Percentiles rank a stretch among this genome's conserved stretches.
These are phyloP conservation scores for Thaumatotibia leucotreta DNA, from an alignment of 1,140 invertebrate genomes.

Conservation along the genomic window DNA sequence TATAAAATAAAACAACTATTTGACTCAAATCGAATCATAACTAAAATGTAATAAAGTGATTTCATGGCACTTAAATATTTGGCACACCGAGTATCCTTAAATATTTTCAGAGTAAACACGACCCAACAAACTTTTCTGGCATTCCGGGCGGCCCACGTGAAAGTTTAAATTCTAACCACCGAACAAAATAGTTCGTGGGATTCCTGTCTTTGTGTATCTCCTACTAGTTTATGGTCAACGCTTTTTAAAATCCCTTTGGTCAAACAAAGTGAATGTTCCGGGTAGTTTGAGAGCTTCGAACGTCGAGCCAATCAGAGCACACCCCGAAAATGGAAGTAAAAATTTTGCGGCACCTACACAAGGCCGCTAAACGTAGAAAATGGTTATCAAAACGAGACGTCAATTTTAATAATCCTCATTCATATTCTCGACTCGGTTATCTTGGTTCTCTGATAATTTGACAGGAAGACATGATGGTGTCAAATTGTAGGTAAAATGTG, in stretches of 20 bases:
- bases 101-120: conserved; percentile 1
- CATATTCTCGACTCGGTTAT: no score
- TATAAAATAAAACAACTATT: no score
- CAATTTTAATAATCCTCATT: no score
- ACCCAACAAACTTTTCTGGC: neutral
- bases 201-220: conserved; percentile 10
- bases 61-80: neutral
- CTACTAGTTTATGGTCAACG: conserved; percentile 11
- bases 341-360: neutral
- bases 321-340: neutral
- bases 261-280: neutral
- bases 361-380: no score
- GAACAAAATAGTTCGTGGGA: conserved; percentile 5
- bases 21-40: neutral
- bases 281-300: neutral
- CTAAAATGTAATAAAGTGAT: neutral
- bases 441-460: no score
- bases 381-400: no score
- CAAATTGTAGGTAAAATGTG: no score
- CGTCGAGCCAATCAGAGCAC: neutral
- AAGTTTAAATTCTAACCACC: conserved; percentile 2
- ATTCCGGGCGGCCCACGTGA: neutral
- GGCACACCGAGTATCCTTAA: conserved; percentile 6
- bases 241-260: conserved; percentile 1
- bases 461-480: no score